Evolutionary conservation across 1,140 invertebrate species (phyloP).

Genomic region (Drosophila takahashii): DNA sequence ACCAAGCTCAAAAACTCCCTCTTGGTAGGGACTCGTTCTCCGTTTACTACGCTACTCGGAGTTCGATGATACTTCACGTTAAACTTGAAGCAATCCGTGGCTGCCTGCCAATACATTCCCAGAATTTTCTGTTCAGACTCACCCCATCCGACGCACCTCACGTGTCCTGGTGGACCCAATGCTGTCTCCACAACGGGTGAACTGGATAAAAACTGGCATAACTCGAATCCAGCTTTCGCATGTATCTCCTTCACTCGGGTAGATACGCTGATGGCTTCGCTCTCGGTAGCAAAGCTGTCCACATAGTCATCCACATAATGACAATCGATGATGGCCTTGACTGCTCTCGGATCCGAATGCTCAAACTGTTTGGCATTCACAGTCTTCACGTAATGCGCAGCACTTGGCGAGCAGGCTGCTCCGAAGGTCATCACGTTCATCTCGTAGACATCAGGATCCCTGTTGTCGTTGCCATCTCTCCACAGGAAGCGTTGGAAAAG

Average conservation of each 20-base stretch:
- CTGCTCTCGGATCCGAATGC: background rate
- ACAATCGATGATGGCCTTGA: background rate
- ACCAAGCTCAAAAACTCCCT: background rate
- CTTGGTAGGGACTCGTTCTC: background rate
- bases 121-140: background rate
- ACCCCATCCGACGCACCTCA: background rate
- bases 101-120: background rate
- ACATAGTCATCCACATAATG: background rate
- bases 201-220: conserved; percentile 3
- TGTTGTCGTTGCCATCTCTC: no score
- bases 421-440: background rate
- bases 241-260: no score
- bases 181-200: background rate
- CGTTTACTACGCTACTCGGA: conserved; percentile 1
- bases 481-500: no score
- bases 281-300: background rate
- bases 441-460: no score
- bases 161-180: background rate
- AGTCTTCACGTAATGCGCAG: conserved; percentile 3
- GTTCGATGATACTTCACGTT: conserved; percentile 4
- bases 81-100: background rate
- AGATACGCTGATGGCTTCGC: no score
- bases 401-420: background rate
- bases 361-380: background rate
- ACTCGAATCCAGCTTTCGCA: no score